phyloP scores from a whole-genome alignment of 2,888 invertebrate species.

The Tetanocera ferruginea region DNA sequence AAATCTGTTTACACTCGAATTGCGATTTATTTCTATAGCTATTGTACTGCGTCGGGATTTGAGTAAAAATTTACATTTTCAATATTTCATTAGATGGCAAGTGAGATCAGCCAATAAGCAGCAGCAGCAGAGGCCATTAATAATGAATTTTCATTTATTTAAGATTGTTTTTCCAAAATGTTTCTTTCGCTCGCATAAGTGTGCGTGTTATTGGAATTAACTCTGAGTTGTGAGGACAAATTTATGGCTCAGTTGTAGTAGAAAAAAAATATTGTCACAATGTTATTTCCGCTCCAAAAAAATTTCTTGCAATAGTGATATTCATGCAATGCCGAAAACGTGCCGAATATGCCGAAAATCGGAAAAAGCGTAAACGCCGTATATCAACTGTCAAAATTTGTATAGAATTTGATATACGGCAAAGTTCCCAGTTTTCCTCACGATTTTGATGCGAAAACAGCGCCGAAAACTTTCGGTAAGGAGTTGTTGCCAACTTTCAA shows the following conservation, averaged over 20 bases:
- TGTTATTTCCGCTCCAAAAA: neutral
- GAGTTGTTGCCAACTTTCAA: too few relatives aligned
- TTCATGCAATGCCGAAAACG: too few relatives aligned
- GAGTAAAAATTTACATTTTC: conserved; percentile 7
- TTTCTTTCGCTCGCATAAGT: neutral
- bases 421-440: too few relatives aligned
- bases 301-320: too few relatives aligned
- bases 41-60: neutral
- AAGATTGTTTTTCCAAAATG: conserved; percentile 5
- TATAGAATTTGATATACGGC: too few relatives aligned
- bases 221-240: neutral
- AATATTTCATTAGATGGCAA: conserved; percentile 21
- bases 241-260: neutral
- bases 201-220: conserved; percentile 8
- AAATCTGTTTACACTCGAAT: conserved; percentile 57
- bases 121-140: conserved; percentile 28
- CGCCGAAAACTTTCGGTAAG: too few relatives aligned
- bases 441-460: too few relatives aligned
- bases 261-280: conserved; percentile 15
- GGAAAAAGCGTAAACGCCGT: too few relatives aligned
- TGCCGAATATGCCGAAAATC: too few relatives aligned
- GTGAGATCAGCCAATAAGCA: neutral
- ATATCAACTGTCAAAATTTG: too few relatives aligned
- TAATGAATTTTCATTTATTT: conserved; percentile 26
- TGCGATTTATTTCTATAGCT: conserved; percentile 46